Evolutionary conservation across 1,140 invertebrate species (phyloP).

Genomic region (Ladona fulva): DNA sequence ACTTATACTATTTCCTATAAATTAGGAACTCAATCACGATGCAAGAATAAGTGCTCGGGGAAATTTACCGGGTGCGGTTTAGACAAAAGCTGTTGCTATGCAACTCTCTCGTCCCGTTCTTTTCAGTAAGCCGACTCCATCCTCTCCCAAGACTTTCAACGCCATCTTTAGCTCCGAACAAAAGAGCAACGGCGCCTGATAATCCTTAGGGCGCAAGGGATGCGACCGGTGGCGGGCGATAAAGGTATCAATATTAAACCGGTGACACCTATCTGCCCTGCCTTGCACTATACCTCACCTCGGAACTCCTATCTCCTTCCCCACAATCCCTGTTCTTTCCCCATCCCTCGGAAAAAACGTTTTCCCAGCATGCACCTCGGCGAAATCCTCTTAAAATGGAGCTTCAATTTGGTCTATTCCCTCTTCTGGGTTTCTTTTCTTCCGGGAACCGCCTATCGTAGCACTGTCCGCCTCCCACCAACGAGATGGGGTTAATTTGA

Average conservation of each 20-base stretch:
- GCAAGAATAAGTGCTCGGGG: too few relatives aligned
- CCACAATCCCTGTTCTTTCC: too few relatives aligned
- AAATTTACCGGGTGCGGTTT: too few relatives aligned
- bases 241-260: constrained; percentile 3
- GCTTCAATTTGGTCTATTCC: constrained; percentile 4
- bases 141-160: background rate
- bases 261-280: background rate
- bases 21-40: too few relatives aligned
- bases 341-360: too few relatives aligned
- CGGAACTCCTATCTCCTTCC: too few relatives aligned
- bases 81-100: too few relatives aligned
- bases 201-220: background rate
- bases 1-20: too few relatives aligned
- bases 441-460: too few relatives aligned
- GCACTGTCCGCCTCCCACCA: too few relatives aligned
- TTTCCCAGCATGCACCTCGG: background rate
- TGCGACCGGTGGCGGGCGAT: background rate
- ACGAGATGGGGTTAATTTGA: too few relatives aligned
- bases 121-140: background rate
- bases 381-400: constrained; percentile 2
- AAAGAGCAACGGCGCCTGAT: background rate
- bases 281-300: background rate
- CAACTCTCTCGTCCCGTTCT: background rate
- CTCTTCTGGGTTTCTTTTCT: background rate
- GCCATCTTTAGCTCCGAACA: background rate